phyloP scores from a whole-genome alignment of 2,113 vertebrate genomes.

The Desmodus rotundus region DNA sequence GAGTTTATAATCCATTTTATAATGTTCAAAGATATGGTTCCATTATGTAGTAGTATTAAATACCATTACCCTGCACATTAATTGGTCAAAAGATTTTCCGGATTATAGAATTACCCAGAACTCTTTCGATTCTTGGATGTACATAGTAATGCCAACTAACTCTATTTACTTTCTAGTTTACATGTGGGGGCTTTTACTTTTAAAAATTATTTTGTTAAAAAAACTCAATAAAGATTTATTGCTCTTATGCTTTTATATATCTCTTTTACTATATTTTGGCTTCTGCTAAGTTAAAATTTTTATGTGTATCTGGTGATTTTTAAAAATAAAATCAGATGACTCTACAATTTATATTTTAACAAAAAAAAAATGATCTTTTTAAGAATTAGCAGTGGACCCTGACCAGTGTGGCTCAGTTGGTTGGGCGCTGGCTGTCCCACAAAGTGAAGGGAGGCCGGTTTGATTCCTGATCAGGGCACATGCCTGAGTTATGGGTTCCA shows the following conservation, averaged over 20 bases:
- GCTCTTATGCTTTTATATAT: not conserved
- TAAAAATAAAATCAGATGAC: not conserved
- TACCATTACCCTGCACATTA: not conserved
- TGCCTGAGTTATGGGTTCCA: no score
- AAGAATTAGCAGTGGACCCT: not conserved
- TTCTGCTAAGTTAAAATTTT: conserved; percentile 13
- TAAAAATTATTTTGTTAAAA: conserved; percentile 78
- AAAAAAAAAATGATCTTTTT: not conserved
- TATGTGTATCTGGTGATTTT: not conserved
- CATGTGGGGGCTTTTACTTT: conserved; percentile 62
- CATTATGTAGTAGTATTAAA: not conserved
- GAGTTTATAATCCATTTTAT: not conserved
- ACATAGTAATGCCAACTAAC: conserved; percentile 55
- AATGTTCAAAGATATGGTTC: not conserved
- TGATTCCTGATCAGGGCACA: no score
- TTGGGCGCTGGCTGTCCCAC: no score
- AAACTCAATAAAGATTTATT: conserved; percentile 81
- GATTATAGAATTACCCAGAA: not conserved
- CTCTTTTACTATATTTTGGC: not conserved
- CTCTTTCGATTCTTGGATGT: conserved; percentile 63
- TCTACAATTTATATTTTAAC: not conserved
- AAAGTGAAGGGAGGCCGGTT: no score
- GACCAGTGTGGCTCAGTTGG: no score
- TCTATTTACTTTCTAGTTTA: conserved; percentile 65
- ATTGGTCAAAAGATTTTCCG: not conserved